Base-by-base conservation (phyloP, 2,888 invertebrate genomes). In the Reticulitermes lucifugus region DNA sequence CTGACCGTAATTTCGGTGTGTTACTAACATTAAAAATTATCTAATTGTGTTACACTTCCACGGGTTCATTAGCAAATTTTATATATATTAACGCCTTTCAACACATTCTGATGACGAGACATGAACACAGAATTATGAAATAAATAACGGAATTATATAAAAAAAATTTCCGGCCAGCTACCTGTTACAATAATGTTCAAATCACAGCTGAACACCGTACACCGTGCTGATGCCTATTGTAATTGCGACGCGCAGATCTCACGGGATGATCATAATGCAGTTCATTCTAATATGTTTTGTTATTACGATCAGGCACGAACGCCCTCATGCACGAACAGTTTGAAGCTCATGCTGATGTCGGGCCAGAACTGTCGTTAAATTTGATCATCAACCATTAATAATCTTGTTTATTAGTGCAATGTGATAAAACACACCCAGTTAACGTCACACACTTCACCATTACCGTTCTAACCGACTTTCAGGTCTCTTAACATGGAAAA, bases 321-420 rank as follows among this genome's bases (percentile, higher is more conserved):
- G 55, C 55, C 65, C 65, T 65, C 65, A 65, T 2, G 65, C 65
- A 65, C 6, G 65, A 65, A n/a, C 65, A 65, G 65, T 65, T 65
- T 65, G 65, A 14, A 18, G 55, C 55, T 55, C 55, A 55, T 18
- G 55, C 25, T n/a, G 79, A 79, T 29, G 25, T 55, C 43, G 51
- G 55, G 46, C n/a, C 46, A 25, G 22, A 21, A 55, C 29, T 79
- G 79, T 79, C 79, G 79, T 79, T 79, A 79, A 79, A 79, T 79
- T 79, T 79, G 55, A 79, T 79, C 79, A 79, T 43, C 79, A 29
- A 25, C 79, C 79, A 79, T 79, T 79, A 79, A 79, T 79, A 79
- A 79, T 79, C 79, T 79, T 79, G 79, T 79, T 79, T 79, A 55
- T 79, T 79, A 79, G n/a, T 51, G 79, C 79, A 79, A n/a, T 79